These are phyloP conservation scores for Therioaphis trifolii DNA, from an alignment of 2,888 invertebrate genomes.

Conservation along the genomic window DNA sequence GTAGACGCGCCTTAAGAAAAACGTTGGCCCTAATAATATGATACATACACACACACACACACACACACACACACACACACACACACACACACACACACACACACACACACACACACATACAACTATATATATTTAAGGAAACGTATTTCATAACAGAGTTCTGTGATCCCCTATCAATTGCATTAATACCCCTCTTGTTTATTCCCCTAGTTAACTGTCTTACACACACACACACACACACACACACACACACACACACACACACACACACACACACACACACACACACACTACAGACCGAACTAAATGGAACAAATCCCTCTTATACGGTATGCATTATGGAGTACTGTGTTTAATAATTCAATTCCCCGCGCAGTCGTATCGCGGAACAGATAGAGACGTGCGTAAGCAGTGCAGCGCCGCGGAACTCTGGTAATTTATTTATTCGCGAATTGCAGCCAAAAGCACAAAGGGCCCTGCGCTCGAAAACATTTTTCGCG, in stretches of 20 bases:
- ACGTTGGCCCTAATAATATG: neutral
- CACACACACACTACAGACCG: neutral
- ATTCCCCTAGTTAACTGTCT: conserved; percentile 36
- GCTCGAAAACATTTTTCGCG: too few species aligned
- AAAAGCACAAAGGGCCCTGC: neutral
- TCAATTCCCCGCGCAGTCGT: conserved; percentile 31
- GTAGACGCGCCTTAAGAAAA: too few species aligned
- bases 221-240: neutral
- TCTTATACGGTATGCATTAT: neutral
- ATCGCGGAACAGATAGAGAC: conserved; percentile 19
- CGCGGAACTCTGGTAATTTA: neutral
- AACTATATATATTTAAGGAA: neutral
- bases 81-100: neutral
- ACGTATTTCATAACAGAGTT: neutral
- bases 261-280: too few species aligned
- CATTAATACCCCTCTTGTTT: conserved; percentile 39
- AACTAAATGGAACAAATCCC: conserved; percentile 42
- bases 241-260: too few species aligned
- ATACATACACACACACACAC: neutral
- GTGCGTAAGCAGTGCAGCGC: neutral
- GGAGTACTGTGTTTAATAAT: conserved; percentile 34
- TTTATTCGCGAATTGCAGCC: conserved; percentile 11
- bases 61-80: neutral
- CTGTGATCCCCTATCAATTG: conserved; percentile 33
- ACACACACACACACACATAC: neutral